Evolutionary conservation across 2,888 invertebrate species (phyloP).

Genomic region (Seira sanloemensis): DNA sequence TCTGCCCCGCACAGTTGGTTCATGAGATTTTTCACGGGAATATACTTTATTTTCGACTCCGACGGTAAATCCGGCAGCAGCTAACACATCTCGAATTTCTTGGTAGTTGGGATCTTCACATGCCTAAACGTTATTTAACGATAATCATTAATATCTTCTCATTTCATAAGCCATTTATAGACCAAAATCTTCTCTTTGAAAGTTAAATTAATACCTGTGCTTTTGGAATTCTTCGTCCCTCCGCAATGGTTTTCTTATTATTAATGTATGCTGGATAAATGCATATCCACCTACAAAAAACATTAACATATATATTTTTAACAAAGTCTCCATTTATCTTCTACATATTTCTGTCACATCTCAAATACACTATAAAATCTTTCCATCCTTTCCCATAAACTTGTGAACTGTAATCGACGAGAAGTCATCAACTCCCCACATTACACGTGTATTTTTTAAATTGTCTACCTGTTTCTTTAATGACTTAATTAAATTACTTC

Average conservation of each 20-base stretch:
- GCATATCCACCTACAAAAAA: slow-evolving; percentile 98
- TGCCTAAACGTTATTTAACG: slow-evolving; percentile 80
- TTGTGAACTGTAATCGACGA: no score
- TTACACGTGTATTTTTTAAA: no score
- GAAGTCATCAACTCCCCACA: no score
- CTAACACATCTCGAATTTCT: slow-evolving; percentile 95
- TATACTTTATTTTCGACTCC: slow-evolving; percentile 96
- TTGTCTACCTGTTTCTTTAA: no score
- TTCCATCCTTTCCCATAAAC: neutral
- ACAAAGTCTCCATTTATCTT: no score
- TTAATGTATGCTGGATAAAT: slow-evolving; percentile 98
- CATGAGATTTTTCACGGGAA: slow-evolving; percentile 93
- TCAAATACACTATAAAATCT: neutral
- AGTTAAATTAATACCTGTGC: no score
- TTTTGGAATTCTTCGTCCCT: slow-evolving; percentile 91
- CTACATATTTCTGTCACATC: no score
- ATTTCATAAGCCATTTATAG: no score
- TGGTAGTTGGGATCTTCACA: slow-evolving; percentile 96
- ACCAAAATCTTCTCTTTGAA: no score
- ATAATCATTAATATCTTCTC: neutral
- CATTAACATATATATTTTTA: no score
- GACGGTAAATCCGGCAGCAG: slow-evolving; percentile 88
- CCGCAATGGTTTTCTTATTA: slow-evolving; percentile 91
- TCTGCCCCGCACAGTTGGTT: slow-evolving; percentile 88
- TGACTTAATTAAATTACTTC: no score